Conservation (phyloP, 2,797 vertebrate genomes). For the Ctenosaura bakeri region DNA sequence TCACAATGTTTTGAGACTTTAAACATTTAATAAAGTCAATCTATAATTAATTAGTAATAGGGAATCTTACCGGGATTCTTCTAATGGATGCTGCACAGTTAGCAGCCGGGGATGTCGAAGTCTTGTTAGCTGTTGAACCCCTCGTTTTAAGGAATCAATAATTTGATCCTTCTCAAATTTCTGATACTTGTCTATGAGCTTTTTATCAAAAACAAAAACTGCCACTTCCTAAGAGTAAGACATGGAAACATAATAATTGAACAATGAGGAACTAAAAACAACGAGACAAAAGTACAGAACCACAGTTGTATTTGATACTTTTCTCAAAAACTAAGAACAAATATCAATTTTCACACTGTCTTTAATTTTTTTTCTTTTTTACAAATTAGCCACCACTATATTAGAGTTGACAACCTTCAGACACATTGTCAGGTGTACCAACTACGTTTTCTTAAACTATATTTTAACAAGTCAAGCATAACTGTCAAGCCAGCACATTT, state of each 20-base stretch:
- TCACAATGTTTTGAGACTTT: neutral
- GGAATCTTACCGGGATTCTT: conserved; percentile 92
- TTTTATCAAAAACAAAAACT: conserved; percentile 99
- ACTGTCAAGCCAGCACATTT: neutral
- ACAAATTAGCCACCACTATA: neutral
- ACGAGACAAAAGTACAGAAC: conserved; percentile 1
- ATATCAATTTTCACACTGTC: neutral
- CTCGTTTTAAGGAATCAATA: conserved; percentile 92
- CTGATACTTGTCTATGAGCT: conserved; percentile 94
- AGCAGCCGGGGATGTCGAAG: conserved; percentile 95
- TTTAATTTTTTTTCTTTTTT: conserved; percentile 6
- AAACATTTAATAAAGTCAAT: neutral
- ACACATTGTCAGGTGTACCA: neutral
- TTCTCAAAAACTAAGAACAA: neutral
- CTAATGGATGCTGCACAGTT: conserved; percentile 97
- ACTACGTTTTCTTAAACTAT: neutral
- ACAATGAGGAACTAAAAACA: neutral
- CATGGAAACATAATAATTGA: conserved; percentile 21
- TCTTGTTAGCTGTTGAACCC: conserved; percentile 96
- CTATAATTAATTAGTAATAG: conserved; percentile 30
- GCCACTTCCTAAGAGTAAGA: conserved; percentile 91
- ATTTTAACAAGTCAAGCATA: neutral
- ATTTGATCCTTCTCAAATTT: conserved; percentile 99
- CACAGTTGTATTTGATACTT: neutral
- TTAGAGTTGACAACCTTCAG: neutral